A percentile compares a stretch with the other conserved stretches of the same genome.
phyloP scores from a whole-genome alignment of 1,140 invertebrate genomes.

The Leptonema lineaticorne region DNA sequence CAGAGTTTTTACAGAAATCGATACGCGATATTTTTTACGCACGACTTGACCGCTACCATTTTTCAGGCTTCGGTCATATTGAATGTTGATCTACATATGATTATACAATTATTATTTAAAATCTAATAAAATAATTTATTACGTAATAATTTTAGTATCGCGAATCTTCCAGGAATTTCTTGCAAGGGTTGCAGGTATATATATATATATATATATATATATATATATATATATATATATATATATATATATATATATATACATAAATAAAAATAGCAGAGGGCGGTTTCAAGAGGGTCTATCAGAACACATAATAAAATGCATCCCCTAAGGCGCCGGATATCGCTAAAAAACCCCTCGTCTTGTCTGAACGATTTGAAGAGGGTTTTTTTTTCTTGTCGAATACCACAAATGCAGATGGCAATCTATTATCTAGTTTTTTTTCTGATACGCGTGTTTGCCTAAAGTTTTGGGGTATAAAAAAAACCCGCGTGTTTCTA shows the following conservation, averaged over 20 bases:
- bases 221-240: neutral
- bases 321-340: slow-evolving; percentile 30
- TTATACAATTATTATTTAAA: neutral
- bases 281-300: slow-evolving; percentile 10
- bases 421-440: slow-evolving; percentile 30
- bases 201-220: too few relatives aligned
- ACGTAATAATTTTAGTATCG: too few relatives aligned
- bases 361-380: slow-evolving; percentile 24
- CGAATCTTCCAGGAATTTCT: too few relatives aligned
- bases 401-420: slow-evolving; percentile 28
- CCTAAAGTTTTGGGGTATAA: slow-evolving; percentile 1
- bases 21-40: slow-evolving; percentile 35
- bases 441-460: slow-evolving; percentile 15
- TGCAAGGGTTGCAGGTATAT: too few relatives aligned
- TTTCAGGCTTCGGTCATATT: slow-evolving; percentile 4
- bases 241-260: neutral
- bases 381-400: slow-evolving; percentile 18
- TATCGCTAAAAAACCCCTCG: slow-evolving; percentile 21
- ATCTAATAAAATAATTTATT: too few relatives aligned
- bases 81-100: neutral
- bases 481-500: neutral
- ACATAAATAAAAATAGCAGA: neutral
- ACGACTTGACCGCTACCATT: slow-evolving; percentile 25
- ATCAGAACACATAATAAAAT: slow-evolving; percentile 28
- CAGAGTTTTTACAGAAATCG: slow-evolving; percentile 27